Percentiles rank a stretch among this genome's conserved stretches.
Evolutionary conservation across 2,888 invertebrate species (phyloP).

Genomic region (Ametastegia equiseti): DNA sequence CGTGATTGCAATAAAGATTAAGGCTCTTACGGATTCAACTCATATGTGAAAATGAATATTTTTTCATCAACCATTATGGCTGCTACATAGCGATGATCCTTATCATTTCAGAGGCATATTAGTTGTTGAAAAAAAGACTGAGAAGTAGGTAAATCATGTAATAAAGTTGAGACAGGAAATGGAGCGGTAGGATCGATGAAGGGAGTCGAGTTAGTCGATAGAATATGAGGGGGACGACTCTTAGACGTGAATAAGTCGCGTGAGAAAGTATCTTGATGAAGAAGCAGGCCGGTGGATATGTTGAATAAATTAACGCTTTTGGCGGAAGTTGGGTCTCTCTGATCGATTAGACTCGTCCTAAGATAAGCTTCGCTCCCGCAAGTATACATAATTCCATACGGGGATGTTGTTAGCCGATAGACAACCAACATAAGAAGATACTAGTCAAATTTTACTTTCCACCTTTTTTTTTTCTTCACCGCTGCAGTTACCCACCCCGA

Average conservation of each 20-base stretch:
- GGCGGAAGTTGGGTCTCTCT: slow-evolving; percentile 21
- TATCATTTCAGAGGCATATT: too few species aligned
- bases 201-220: slow-evolving; percentile 16
- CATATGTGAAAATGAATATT: too few species aligned
- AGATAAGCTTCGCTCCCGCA: slow-evolving; percentile 4
- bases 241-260: slow-evolving; percentile 32
- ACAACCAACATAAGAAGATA: background rate
- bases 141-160: slow-evolving; percentile 14
- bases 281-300: slow-evolving; percentile 1
- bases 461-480: background rate
- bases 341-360: slow-evolving; percentile 6
- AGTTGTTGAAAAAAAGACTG: too few species aligned
- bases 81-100: too few species aligned
- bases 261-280: slow-evolving; percentile 45
- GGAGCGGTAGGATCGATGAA: slow-evolving; percentile 29
- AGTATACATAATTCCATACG: background rate
- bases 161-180: slow-evolving; percentile 32
- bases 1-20: too few species aligned
- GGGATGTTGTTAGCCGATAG: slow-evolving; percentile 7
- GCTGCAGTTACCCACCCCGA: too few species aligned
- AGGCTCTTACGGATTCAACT: too few species aligned
- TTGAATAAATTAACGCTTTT: slow-evolving; percentile 37
- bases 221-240: background rate
- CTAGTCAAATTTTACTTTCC: background rate
- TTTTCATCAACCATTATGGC: too few species aligned